phyloP scores from a whole-genome alignment of 2,797 vertebrate species.

The Mycteria americana region DNA sequence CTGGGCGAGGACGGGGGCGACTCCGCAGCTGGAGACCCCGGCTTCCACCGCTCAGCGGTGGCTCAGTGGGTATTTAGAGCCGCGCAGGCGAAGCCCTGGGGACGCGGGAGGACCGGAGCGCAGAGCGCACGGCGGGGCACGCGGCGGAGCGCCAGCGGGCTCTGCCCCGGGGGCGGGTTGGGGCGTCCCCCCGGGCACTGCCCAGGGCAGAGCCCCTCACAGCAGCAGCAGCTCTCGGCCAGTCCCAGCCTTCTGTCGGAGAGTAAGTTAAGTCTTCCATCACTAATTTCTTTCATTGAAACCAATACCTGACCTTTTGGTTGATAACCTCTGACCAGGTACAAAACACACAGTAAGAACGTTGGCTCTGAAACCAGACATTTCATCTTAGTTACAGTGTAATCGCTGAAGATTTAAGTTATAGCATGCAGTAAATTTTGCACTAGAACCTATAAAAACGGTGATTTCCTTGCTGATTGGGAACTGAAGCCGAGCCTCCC shows the following conservation, averaged over 20 bases:
- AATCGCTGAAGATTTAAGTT: background rate
- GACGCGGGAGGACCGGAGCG: background rate
- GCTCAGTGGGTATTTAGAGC: too few relatives aligned
- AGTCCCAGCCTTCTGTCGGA: background rate
- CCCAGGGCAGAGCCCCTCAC: background rate
- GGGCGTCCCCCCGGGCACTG: background rate
- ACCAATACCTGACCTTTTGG: background rate
- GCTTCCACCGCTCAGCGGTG: background rate
- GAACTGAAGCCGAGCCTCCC: background rate
- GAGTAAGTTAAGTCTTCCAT: background rate
- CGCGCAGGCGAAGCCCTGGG: accelerated
- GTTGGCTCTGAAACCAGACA: background rate
- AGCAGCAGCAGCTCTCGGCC: background rate
- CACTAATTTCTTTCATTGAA: background rate
- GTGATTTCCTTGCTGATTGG: background rate
- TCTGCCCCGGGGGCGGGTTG: background rate
- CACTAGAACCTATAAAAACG: background rate
- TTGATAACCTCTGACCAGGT: background rate
- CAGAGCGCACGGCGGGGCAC: background rate
- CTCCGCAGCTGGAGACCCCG: accelerated
- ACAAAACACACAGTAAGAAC: background rate
- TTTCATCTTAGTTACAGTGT: background rate
- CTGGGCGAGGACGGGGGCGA: background rate
- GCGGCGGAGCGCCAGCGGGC: background rate
- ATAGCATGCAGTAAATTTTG: background rate